Conservation (phyloP, 92 coral and sea anemone genomes). For the Zoanthus sansibaricus region DNA sequence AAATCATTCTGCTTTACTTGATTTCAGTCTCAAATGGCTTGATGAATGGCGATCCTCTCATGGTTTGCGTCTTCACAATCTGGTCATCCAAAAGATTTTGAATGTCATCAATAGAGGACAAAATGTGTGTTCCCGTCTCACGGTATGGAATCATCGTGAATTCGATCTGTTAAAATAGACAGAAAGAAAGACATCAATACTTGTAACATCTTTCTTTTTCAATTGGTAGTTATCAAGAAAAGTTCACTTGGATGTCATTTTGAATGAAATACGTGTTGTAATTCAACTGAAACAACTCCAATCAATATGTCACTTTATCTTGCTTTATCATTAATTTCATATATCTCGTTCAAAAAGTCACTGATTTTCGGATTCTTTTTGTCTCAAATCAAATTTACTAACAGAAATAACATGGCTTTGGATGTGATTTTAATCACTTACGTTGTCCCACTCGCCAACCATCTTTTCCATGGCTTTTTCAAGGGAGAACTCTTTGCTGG, state of each 20-base stretch:
- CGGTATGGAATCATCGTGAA: constrained; percentile 97
- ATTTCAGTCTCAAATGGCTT: constrained; percentile 98
- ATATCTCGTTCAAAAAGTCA: no score
- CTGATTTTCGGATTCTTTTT: no score
- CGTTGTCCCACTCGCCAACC: constrained; percentile 98
- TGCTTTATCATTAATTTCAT: no score
- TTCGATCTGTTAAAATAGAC: constrained; percentile 74
- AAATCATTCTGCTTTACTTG: constrained; percentile 57
- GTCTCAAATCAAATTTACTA: no score
- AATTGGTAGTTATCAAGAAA: not conserved
- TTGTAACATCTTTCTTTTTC: not conserved
- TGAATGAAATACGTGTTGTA: no score
- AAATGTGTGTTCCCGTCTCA: constrained; percentile 96
- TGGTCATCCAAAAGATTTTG: constrained; percentile 98
- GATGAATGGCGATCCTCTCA: constrained; percentile 99
- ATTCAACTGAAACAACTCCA: no score
- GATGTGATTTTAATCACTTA: constrained; percentile 29
- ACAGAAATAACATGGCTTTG: no score
- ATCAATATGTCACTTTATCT: no score
- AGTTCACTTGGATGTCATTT: no score
- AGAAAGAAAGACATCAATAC: not conserved
- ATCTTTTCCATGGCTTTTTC: constrained; percentile 99
- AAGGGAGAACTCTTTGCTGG: constrained; percentile 99
- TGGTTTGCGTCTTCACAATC: constrained; percentile 98
- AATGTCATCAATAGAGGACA: constrained; percentile 97